These are phyloP conservation scores for Microtus ochrogaster DNA, from an alignment of 2,113 vertebrate genomes.

Conservation along the genomic window DNA sequence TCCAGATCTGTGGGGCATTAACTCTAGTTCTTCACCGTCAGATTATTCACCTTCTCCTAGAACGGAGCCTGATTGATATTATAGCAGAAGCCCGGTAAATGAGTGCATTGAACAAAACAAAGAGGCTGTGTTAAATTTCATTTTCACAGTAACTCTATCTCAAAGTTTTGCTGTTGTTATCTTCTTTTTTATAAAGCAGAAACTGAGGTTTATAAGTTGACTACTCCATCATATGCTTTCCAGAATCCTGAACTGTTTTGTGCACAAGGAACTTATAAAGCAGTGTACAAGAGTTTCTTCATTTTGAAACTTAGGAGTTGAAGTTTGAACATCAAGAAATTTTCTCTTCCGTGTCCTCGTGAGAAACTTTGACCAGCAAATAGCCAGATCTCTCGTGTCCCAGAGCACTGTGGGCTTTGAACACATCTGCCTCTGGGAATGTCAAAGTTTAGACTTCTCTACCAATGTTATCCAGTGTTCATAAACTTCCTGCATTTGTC, in stretches of 20 bases:
- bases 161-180: not conserved
- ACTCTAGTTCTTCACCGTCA: not conserved
- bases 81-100: not conserved
- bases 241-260: not conserved
- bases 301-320: not conserved
- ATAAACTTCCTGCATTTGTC: not conserved
- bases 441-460: not conserved
- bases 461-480: not conserved
- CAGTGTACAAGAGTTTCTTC: not conserved
- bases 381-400: not conserved
- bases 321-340: not conserved
- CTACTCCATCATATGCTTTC: not conserved
- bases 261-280: not conserved
- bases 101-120: not conserved
- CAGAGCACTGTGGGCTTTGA: not conserved
- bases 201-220: not conserved
- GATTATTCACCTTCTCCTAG: not conserved
- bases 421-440: not conserved
- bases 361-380: not conserved
- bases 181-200: not conserved
- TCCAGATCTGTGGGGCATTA: not conserved
- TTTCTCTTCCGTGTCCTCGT: not conserved
- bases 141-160: not conserved
- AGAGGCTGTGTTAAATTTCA: not conserved
- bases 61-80: not conserved